Evolutionary conservation across 2,113 vertebrate genomes (phyloP), one percentile per base, ranked within the genome.

Genomic region (Cariama cristata): DNA sequence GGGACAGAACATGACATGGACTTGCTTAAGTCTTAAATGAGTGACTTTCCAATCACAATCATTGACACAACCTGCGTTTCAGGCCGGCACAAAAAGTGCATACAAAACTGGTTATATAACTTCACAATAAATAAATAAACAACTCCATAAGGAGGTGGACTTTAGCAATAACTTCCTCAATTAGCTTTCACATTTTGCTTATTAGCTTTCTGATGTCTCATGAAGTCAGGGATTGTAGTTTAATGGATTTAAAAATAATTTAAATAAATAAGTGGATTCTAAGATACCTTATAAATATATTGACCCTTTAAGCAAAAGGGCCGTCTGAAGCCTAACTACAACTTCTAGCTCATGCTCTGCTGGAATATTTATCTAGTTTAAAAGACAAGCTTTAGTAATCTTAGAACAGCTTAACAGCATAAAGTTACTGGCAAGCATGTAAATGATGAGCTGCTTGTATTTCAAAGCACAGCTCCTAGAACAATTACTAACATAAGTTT

Each of bases 401-500:
- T 88, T 26, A 66, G n/a, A 90, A 67, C 47, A 87, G 33, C 27
- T 86, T 81, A 91, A 67, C 56, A 89, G 66, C 53, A 72, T 60
- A n/a, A 84, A 89, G 77, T 59, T 64, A 87, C 76, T 67, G 30
- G 60, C 24, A 59, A 84, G 76, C 15, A 2, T 59, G 14, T 69
- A 76, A 74, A 81, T 86, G 55, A 83, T 12, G 49, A n/a, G 26
- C 58, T 24, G 69, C 56, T 64, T 81, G 26, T 72, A 89, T 85
- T 96, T 93, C 91, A 97, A 89, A 79, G 56, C 76, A 72, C 69
- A 67, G 47, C 56, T 93, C 69, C 69, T 79, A 72, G 30, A 79
- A 96, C 68, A 93, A 72, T 72, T 63, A 72, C 79, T 55, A 75
- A 69, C 75, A 73, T 23, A 72, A 79, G 87, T 75, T 89, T 64